phyloP scores from a whole-genome alignment of 2,888 invertebrate genomes.

The Melanotus villosus region DNA sequence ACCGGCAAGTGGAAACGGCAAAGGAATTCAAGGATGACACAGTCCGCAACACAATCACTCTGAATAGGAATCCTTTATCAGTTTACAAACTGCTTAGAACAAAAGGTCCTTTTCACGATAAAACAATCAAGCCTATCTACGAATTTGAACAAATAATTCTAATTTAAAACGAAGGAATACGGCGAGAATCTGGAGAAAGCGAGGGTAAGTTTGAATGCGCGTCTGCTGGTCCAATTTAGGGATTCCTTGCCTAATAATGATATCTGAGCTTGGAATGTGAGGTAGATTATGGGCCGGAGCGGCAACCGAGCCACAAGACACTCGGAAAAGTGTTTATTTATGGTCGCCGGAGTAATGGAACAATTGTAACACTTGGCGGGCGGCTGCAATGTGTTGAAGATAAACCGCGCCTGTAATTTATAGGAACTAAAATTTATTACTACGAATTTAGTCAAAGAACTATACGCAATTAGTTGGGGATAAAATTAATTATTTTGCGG shows the following conservation, averaged over 20 bases:
- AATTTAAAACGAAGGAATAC: slow-evolving; percentile 50
- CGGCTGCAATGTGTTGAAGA: slow-evolving; percentile 60
- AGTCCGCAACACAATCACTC: slow-evolving; percentile 35
- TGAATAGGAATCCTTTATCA: slow-evolving; percentile 39
- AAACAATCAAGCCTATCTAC: slow-evolving; percentile 45
- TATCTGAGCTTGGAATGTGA: slow-evolving; percentile 53
- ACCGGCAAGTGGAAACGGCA: slow-evolving; percentile 21
- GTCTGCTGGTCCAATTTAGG: slow-evolving; percentile 52
- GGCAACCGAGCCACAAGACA: slow-evolving; percentile 44
- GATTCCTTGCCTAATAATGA: slow-evolving; percentile 58
- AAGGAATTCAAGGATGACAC: slow-evolving; percentile 16
- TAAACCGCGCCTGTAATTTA: slow-evolving; percentile 62
- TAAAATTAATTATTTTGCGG: slow-evolving; percentile 54
- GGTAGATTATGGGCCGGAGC: slow-evolving; percentile 49
- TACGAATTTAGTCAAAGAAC: slow-evolving; percentile 50
- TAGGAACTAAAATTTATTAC: slow-evolving; percentile 60
- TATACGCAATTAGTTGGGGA: slow-evolving; percentile 36
- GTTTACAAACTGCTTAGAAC: slow-evolving; percentile 42
- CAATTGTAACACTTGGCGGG: slow-evolving; percentile 62
- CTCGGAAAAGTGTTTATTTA: slow-evolving; percentile 61
- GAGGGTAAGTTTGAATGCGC: slow-evolving; percentile 35
- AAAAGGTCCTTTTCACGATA: slow-evolving; percentile 41
- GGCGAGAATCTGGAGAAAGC: slow-evolving; percentile 44
- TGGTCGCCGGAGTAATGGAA: slow-evolving; percentile 60
- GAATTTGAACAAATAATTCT: slow-evolving; percentile 55